Evolutionary conservation across 2,113 vertebrate genomes (phyloP), one percentile per base, ranked within the genome.

Genomic region (Columbina picui): DNA sequence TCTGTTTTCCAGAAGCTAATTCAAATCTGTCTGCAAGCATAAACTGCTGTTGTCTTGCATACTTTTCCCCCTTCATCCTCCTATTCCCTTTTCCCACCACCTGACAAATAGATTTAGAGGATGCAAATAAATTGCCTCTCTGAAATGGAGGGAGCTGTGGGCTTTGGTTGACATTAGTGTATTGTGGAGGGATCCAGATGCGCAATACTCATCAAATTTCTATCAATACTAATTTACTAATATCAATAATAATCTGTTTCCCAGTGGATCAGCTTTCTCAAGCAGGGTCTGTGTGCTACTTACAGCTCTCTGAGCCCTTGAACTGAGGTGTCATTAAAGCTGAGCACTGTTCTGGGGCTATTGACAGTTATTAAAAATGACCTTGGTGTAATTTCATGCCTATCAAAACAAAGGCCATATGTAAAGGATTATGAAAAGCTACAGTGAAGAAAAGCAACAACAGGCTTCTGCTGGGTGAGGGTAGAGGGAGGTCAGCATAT

Each of bases 171-270:
- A 96, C 65, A 89, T 97, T 93, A 97, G 97, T 97, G 88, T 96
- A 98, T 93, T 97, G 97, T 97, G 98, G 97, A 98, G 97, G 98
- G 98, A 98, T 98, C 97, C 98, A 96, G 97, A 98, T 98, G 98
- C 98, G 96, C 96, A 86, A 96, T 97, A 90, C 98, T 97, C 98
- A 99, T 99, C 98, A 99, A 98, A 99, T 98, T 98, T 98, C 98
- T 99, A 99, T 99, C 98, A 99, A 99, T 99, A 99, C 99, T 98
- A 98, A 99, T 99, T 99, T 99, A 98, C 98, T 98, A 97, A 98
- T 99, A 99, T 99, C 99, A 99, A 99, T 99, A 99, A 99, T 98
- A 97, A 99, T 98, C 98, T 98, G 92, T 92, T 98, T 98, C 98
- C 98, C 98, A 93, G 97, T 85, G 98, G 98, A 98, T 98, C 94